Percentiles rank a stretch among this genome's conserved stretches.
phyloP scores from a whole-genome alignment of 2,888 invertebrate genomes.

The Napeogenes inachia region DNA sequence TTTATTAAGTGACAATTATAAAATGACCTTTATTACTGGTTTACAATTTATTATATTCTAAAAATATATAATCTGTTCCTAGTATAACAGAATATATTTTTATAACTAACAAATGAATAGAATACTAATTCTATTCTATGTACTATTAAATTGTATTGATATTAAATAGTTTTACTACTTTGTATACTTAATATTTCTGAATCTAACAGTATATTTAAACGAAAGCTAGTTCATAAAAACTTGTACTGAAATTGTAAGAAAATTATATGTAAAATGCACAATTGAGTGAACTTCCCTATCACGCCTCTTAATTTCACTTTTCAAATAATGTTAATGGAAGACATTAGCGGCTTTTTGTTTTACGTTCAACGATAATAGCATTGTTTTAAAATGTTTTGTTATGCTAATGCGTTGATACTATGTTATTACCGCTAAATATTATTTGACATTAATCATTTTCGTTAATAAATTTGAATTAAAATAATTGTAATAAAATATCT shows the following conservation, averaged over 20 bases:
- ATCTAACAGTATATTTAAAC: too few species aligned
- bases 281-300: conserved; percentile 14
- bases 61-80: too few species aligned
- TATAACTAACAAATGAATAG: too few species aligned
- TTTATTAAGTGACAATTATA: neutral
- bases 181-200: too few species aligned
- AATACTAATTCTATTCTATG: too few species aligned
- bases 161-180: too few species aligned
- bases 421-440: conserved; percentile 11
- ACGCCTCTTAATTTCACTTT: conserved; percentile 25
- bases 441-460: neutral
- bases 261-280: conserved; percentile 1
- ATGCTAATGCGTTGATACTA: conserved; percentile 19
- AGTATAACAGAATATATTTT: too few species aligned
- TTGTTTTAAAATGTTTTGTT: conserved; percentile 2
- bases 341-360: conserved; percentile 39
- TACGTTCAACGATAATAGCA: conserved; percentile 23
- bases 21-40: too few species aligned
- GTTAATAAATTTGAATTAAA: conserved; percentile 8
- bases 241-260: too few species aligned
- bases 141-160: too few species aligned
- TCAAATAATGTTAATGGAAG: conserved; percentile 38
- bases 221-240: too few species aligned
- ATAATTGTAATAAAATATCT: neutral
- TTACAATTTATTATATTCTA: too few species aligned